Base-by-base conservation (phyloP, 2,888 invertebrate genomes). In the Pollenia amentaria region DNA sequence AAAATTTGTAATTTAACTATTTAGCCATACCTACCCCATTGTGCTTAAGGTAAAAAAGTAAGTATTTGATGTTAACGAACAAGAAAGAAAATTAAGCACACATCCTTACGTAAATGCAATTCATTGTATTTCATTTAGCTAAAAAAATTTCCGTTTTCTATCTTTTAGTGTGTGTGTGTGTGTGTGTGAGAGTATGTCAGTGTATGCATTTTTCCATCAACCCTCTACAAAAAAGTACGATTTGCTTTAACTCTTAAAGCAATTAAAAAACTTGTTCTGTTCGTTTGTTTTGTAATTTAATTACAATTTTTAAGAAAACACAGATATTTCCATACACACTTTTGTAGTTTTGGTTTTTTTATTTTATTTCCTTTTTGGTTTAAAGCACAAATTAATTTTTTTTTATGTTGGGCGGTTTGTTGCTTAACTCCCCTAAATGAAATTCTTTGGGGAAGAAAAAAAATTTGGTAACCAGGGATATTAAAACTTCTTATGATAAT, bases 211-310 rank as follows among this genome's bases (percentile, higher is more conserved):
- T 65, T 3, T 57, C 46, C 64, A 51, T 51, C 55, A 21, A 16
- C 29, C 29, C 57, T 70, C 64, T 42, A 60, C 57, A 51, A 44
- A 70, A 72, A 10, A 51, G n/a, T 81, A 62, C 73, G 87, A 81
- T 76, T 81, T 81, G 73, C 67, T 84, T 87, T 84, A 87, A 80
- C 77, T 87, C 77, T 80, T 69, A 80, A 84, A 87, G 84, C 84
- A 87, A 87, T 87, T 87, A 87, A 84, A 86, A 84, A 84, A 87
- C 80, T 87, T 87, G 10, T 84, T 55, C 73, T 62, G 81, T 87
- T 77, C 84, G 87, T 84, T 87, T 84, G 87, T 84, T 87, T 87
- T 84, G 67, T 84, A 87, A 87, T 84, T 87, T 81, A 87, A 84
- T 87, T 87, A 87, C 84, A 87, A 81, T 84, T 87, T n/a, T 84